These are phyloP conservation scores for Coptotermes formosanus DNA, from an alignment of 1,140 invertebrate genomes.

Conservation along the genomic window DNA sequence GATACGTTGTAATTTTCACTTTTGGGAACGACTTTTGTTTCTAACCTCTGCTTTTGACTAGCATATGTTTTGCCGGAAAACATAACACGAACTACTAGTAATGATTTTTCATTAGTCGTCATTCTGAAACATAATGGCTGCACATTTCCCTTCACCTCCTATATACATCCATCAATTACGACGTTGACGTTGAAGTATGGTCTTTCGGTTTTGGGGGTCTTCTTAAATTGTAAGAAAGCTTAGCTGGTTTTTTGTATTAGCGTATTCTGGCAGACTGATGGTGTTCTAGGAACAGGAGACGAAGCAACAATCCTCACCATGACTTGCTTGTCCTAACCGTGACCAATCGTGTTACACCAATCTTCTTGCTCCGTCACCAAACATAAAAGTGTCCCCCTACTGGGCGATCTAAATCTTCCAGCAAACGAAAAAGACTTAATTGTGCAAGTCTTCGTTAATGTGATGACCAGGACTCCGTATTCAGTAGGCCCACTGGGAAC, in stretches of 20 bases:
- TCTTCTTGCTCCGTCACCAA: slow-evolving; percentile 17
- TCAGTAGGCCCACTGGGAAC: not conserved
- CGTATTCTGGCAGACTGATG: not conserved
- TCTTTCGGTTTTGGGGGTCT: not conserved
- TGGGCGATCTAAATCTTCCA: not conserved
- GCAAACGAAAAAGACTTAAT: slow-evolving; percentile 17
- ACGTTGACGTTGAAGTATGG: not conserved
- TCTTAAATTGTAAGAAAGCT: not conserved
- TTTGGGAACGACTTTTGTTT: too few species aligned
- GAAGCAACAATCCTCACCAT: not conserved
- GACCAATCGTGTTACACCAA: slow-evolving; percentile 1
- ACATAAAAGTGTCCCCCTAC: slow-evolving; percentile 14
- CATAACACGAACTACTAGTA: too few species aligned
- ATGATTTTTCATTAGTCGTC: too few species aligned
- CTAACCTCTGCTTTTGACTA: too few species aligned
- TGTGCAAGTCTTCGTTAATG: slow-evolving; percentile 1
- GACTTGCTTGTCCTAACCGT: not conserved
- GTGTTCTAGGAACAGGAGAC: not conserved
- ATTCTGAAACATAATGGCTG: too few species aligned
- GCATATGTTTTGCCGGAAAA: too few species aligned
- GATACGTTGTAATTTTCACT: too few species aligned
- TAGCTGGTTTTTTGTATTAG: not conserved
- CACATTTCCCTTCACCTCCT: not conserved
- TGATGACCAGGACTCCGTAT: not conserved
- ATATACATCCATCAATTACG: not conserved